Percentiles rank a stretch among this genome's conserved stretches.
Conservation (phyloP, 2,888 invertebrate species). For the Beris morrisii region DNA sequence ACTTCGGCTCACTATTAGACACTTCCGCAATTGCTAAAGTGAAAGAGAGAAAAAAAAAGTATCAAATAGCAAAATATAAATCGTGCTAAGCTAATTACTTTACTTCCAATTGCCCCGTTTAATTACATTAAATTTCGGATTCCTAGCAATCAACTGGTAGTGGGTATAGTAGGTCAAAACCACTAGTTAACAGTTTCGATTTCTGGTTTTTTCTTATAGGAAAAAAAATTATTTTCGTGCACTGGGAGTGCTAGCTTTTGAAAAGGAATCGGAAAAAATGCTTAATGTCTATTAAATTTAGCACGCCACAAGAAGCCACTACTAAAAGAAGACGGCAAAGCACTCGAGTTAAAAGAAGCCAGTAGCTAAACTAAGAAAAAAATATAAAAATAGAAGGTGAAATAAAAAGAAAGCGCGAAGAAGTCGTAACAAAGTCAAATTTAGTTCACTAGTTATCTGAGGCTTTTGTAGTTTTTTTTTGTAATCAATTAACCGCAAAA, state of each 20-base stretch:
- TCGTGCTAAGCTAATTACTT: background rate
- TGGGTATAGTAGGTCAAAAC: background rate
- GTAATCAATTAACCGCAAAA: background rate
- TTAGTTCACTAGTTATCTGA: conserved; percentile 11
- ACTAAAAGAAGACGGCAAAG: background rate
- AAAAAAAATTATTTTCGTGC: background rate
- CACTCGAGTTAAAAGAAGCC: background rate
- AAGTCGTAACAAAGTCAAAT: conserved; percentile 22
- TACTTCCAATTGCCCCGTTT: background rate
- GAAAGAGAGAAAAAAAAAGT: no score
- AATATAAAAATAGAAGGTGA: background rate
- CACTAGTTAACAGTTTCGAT: conserved; percentile 4
- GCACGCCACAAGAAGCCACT: background rate
- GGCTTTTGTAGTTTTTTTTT: background rate
- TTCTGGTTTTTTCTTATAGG: background rate
- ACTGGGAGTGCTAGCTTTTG: background rate
- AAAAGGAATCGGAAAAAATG: no score
- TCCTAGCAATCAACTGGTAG: background rate
- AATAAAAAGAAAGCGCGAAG: background rate
- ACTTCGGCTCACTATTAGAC: no score
- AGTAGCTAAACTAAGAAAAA: background rate
- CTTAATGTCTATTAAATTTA: background rate
- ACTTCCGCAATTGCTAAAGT: no score
- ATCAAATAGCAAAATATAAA: no score
- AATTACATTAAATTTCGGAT: conserved; percentile 3